Percentiles rank a stretch among this genome's conserved stretches.
phyloP scores from a whole-genome alignment of 2,113 vertebrate genomes.

The Synodontis membranacea region DNA sequence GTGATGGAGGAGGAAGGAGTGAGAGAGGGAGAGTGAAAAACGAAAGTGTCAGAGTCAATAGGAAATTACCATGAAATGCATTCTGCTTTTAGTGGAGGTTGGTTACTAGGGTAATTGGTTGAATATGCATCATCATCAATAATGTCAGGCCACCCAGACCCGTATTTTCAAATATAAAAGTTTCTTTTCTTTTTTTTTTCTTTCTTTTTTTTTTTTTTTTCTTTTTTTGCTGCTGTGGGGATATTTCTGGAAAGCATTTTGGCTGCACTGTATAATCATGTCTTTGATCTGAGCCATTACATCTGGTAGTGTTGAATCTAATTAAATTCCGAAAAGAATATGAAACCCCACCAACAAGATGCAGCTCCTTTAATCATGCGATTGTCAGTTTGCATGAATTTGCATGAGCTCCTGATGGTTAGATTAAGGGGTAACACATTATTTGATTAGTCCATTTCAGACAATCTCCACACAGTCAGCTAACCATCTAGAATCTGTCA shows the following conservation, averaged over 20 bases:
- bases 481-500: not conserved
- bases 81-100: conserved; percentile 57
- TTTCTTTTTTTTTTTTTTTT: not conserved
- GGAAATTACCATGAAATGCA: conserved; percentile 57
- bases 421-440: not conserved
- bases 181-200: no score
- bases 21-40: conserved; percentile 25
- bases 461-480: not conserved
- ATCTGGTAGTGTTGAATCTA: conserved; percentile 4
- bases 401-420: not conserved
- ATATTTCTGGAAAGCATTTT: conserved; percentile 10
- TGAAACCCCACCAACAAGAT: not conserved
- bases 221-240: not conserved
- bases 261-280: conserved; percentile 11
- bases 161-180: conserved; percentile 41
- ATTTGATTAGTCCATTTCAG: not conserved
- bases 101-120: conserved; percentile 58
- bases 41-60: conserved; percentile 48
- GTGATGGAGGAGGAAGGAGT: not conserved
- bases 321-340: conserved; percentile 19
- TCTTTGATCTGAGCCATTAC: not conserved
- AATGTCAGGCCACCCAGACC: conserved; percentile 55
- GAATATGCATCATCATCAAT: conserved; percentile 57
- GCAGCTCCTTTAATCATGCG: not conserved
- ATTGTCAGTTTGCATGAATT: conserved; percentile 7